Base-by-base conservation (phyloP, 2,888 invertebrate genomes). In the Drosophila limbata region DNA sequence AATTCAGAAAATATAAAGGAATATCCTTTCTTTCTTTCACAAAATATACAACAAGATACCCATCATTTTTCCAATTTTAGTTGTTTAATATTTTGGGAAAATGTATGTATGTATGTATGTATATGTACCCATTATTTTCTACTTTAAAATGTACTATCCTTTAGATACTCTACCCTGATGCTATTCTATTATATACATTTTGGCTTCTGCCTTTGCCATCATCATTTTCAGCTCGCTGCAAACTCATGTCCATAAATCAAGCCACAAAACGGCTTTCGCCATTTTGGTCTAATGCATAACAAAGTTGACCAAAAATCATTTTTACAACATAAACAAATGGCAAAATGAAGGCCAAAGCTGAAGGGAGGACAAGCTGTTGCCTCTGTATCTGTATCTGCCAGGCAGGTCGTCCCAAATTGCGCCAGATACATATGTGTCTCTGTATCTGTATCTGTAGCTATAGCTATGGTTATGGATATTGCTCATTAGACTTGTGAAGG, bases 401-500 rank as follows among this genome's bases (percentile, higher is more conserved):
- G 60, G 59, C 52, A 53, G 56, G 40, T 61, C 56, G 42, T 28
- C 25, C 13, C 52, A 62, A 15, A 59, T 62, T 77, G 61, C 56
- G 13, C 61, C 61, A 59, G 45, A 39, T 70, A 52, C 52, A 64
- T 48, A 40, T 48, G 50, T 68, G 37, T 39, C 17, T 33, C 53
- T 48, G 37, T 53, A 62, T 48, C n/a, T 73, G 4, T 35, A 28
- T 5, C 39, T 48, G 21, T 25, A 37, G 55, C 17, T 55, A 37
- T 59, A 57, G 48, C n/a, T 75, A 47, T 6, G 60, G 33, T 45
- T 77, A 72, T 74, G 67, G 62, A 57, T 60, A 67, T 77, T 50
- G 61, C 56, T 67, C 77, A 77, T 77, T 77, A 72, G 77, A 15
- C 48, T 48, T 37, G 64, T 65, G 39, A 45, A 28, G 15, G 15